These are phyloP conservation scores for Solea senegalensis DNA, from an alignment of 2,113 vertebrate species.

Conservation along the genomic window DNA sequence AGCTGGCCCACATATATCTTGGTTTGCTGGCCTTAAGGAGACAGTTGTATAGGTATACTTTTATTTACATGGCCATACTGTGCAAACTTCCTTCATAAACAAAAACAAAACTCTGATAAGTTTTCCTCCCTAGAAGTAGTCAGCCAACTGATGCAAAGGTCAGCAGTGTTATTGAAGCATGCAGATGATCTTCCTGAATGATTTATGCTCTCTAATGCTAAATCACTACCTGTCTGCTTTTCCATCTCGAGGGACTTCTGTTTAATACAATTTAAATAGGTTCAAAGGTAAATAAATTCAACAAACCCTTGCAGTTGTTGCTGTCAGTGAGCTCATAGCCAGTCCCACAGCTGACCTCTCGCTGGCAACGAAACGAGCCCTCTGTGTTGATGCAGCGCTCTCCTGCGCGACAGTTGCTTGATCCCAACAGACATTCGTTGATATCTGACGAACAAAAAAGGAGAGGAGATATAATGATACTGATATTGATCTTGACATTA, in stretches of 20 bases:
- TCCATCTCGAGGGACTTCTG: too few species aligned
- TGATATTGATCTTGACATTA: background rate
- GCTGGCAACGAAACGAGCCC: slow-evolving; percentile 93
- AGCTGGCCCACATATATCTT: too few species aligned
- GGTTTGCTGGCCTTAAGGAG: background rate
- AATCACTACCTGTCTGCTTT: too few species aligned
- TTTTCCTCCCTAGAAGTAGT: too few species aligned
- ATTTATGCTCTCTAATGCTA: too few species aligned
- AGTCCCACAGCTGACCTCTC: slow-evolving; percentile 94
- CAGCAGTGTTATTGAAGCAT: too few species aligned
- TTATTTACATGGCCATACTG: background rate
- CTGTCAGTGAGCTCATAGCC: slow-evolving; percentile 94
- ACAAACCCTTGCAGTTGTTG: slow-evolving; percentile 92
- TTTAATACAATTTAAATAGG: too few species aligned
- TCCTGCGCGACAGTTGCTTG: slow-evolving; percentile 87
- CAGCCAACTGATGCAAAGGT: too few species aligned
- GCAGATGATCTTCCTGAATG: too few species aligned
- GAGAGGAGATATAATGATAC: background rate
- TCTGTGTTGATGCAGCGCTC: slow-evolving; percentile 91
- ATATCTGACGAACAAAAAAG: slow-evolving; percentile 80
- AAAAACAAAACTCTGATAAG: too few species aligned
- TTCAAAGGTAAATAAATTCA: background rate
- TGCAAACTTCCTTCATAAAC: background rate
- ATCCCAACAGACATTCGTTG: slow-evolving; percentile 90
- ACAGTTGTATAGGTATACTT: too few species aligned